Evolutionary conservation across 2,113 vertebrate species (phyloP), one percentile per base, ranked within the genome.

Genomic region (Cephalophus harveyi): DNA sequence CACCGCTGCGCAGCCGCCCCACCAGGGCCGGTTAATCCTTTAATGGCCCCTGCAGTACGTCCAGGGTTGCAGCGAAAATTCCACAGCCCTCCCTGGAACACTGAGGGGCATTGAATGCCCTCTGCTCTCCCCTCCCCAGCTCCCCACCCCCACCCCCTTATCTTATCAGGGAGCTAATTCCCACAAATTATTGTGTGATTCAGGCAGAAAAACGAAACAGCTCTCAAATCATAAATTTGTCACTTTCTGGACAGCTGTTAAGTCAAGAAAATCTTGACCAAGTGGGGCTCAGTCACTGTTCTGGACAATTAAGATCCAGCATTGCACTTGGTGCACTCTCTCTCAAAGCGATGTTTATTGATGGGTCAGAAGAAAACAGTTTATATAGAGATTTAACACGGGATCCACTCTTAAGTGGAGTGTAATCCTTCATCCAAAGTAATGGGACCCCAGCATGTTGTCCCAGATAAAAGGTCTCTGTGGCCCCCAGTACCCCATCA

Each of bases 161-260:
- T n/a, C n/a, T n/a, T 99, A 99, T 99, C 98, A 98, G 98, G 98
- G 97, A 95, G 98, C 98, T 98, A 99, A 99, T 99, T 98, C 99
- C 98, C 99, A 98, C 99, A 99, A 99, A 99, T 99, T 98, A 98
- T 98, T 96, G 84, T 81, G 97, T 94, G 98, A 98, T 97, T 98
- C 98, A 88, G 97, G 94, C 95, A 96, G 15, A 91, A 97, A 97
- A 98, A 97, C 95, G 97, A 98, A 99, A 98, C 98, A 97, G 97
- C 98, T 98, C 97, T 98, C 98, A 98, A 98, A 98, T 99, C 98
- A 98, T 99, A 98, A 98, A 98, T 99, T 98, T 98, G 98, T 99
- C 98, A 98, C 98, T 98, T 97, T 98, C 95, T 71, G 95, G 98
- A 99, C 98, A 98, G 97, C 97, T 97, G 97, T 96, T 98, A 99